phyloP scores from a whole-genome alignment of 2,888 invertebrate species.

The Linhomoeus sp. region DNA sequence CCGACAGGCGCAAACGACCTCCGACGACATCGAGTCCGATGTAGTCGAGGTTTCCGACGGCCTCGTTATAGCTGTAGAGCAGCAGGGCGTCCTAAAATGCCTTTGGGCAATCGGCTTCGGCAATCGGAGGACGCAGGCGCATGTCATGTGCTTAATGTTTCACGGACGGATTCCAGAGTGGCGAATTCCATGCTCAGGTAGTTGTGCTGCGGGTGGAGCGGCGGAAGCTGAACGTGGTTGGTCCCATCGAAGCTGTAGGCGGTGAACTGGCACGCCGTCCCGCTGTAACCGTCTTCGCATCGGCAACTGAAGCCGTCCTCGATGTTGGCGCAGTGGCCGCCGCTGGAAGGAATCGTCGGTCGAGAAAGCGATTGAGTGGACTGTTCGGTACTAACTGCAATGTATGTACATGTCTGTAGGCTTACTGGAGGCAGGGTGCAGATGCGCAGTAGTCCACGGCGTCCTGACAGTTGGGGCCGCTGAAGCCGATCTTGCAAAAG shows the following conservation, averaged over 20 bases:
- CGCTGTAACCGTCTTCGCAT: constrained; percentile 64
- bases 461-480: constrained; percentile 72
- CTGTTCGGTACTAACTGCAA: no score
- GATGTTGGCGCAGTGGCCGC: not conserved
- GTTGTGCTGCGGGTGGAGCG: constrained; percentile 66
- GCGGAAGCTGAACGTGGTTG: constrained; percentile 68
- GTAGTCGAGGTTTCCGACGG: constrained; percentile 60
- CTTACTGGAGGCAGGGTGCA: constrained; percentile 59
- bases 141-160: no score
- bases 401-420: not conserved
- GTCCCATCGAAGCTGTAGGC: constrained; percentile 70
- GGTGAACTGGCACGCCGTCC: constrained; percentile 68
- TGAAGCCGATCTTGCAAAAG: constrained; percentile 67
- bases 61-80: constrained; percentile 72
- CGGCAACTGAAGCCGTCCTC: constrained; percentile 51
- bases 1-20: constrained; percentile 53
- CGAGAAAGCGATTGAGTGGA: no score
- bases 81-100: constrained; percentile 53
- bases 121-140: no score
- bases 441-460: constrained; percentile 66
- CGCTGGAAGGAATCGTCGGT: not conserved
- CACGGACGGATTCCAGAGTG: constrained; percentile 36
- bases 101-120: no score
- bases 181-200: constrained; percentile 71
- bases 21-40: constrained; percentile 67